A percentile compares a stretch with the other conserved stretches of the same genome.
Conservation (phyloP, 2,888 invertebrate genomes). For the Rhingia rostrata region DNA sequence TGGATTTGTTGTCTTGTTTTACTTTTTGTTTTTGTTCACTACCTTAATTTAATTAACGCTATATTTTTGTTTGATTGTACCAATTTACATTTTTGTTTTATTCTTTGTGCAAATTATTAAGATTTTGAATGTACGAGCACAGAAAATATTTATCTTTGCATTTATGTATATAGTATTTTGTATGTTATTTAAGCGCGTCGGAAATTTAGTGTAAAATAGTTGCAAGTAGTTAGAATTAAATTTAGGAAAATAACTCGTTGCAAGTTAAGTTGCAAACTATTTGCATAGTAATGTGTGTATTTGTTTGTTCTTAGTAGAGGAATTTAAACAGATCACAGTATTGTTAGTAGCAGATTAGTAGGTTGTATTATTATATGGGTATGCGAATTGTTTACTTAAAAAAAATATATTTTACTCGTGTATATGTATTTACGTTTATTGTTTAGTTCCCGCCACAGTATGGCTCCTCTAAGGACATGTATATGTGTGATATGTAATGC, state of each 20-base stretch:
- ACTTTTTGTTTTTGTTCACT: slow-evolving; percentile 16
- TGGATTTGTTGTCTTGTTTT: slow-evolving; percentile 26
- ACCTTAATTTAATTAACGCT: slow-evolving; percentile 37
- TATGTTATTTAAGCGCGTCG: slow-evolving; percentile 15
- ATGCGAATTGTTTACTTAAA: slow-evolving; percentile 24
- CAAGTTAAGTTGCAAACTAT: slow-evolving; percentile 43
- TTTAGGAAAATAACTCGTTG: slow-evolving; percentile 40
- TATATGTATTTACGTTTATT: slow-evolving; percentile 8
- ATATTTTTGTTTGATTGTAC: slow-evolving; percentile 66
- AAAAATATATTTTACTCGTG: slow-evolving; percentile 1
- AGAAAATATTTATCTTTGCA: slow-evolving; percentile 35
- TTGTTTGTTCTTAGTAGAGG: slow-evolving; percentile 34
- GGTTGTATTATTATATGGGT: slow-evolving; percentile 4
- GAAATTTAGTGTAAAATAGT: slow-evolving; percentile 49
- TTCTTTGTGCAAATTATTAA: slow-evolving; percentile 64
- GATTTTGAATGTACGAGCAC: slow-evolving; percentile 45
- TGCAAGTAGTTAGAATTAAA: slow-evolving; percentile 17
- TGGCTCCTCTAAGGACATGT: background rate
- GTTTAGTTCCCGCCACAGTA: slow-evolving; percentile 4
- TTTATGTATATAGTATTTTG: slow-evolving; percentile 1
- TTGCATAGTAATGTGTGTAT: slow-evolving; percentile 17
- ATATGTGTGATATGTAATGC: slow-evolving; percentile 54
- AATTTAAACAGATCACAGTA: slow-evolving; percentile 72
- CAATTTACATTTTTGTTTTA: slow-evolving; percentile 49
- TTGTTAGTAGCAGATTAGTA: slow-evolving; percentile 60